These are phyloP conservation scores for Drosophila ohnishii DNA, from an alignment of 1,140 invertebrate species.

Conservation along the genomic window DNA sequence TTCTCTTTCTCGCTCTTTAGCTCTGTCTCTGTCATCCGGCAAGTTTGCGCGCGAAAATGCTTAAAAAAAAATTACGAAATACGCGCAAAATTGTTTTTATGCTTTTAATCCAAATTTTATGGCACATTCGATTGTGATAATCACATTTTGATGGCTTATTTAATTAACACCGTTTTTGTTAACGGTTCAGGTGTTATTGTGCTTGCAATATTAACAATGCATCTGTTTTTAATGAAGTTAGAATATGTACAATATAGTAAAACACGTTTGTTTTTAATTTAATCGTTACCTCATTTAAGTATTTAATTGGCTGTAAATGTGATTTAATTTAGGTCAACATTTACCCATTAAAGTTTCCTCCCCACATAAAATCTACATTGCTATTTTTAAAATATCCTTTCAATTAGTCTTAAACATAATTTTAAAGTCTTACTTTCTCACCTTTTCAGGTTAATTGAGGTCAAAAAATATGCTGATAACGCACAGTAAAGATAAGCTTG, in stretches of 20 bases:
- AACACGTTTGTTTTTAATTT: not conserved
- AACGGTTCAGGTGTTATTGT: constrained; percentile 8
- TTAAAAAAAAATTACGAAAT: constrained; percentile 41
- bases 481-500: constrained; percentile 17
- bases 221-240: not conserved
- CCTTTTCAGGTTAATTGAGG: constrained; percentile 17
- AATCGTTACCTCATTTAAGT: not conserved
- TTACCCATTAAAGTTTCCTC: not conserved
- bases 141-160: constrained; percentile 2
- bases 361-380: not conserved
- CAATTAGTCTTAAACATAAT: not conserved
- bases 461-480: constrained; percentile 23
- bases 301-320: not conserved
- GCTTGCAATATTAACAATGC: not conserved
- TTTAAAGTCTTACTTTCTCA: not conserved
- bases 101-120: constrained; percentile 31
- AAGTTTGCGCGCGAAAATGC: constrained; percentile 47
- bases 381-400: not conserved
- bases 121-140: constrained; percentile 19
- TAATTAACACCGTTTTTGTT: constrained; percentile 10
- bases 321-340: not conserved
- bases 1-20: constrained; percentile 1
- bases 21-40: constrained; percentile 1
- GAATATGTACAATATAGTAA: too few relatives aligned
- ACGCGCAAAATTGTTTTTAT: constrained; percentile 18